Conservation (phyloP, 1,140 invertebrate genomes). For the Geopemphigus sp. region DNA sequence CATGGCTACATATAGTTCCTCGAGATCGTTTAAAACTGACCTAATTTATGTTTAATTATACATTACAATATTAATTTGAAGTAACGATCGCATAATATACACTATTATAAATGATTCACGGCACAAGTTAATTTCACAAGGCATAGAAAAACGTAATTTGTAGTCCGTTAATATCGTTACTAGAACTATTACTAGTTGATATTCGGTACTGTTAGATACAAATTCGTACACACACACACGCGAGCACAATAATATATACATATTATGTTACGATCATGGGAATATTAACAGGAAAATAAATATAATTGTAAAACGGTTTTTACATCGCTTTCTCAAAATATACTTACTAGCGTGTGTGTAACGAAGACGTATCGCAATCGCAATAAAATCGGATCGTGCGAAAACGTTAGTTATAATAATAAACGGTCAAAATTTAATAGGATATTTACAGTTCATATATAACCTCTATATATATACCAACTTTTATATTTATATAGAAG, state of each 20-base stretch:
- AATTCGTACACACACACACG: too few species aligned
- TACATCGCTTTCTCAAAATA: background rate
- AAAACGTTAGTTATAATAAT: background rate
- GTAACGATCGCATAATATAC: background rate
- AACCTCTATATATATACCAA: too few species aligned
- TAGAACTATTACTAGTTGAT: background rate
- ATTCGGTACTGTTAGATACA: background rate
- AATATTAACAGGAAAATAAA: background rate
- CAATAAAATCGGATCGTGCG: constrained; percentile 10
- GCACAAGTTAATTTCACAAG: background rate
- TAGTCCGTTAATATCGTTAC: background rate
- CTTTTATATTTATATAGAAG: too few species aligned
- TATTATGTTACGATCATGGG: background rate
- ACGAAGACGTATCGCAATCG: background rate
- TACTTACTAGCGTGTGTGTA: background rate
- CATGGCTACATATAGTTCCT: too few species aligned
- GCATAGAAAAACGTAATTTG: background rate
- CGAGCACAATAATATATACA: background rate
- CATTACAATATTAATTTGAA: background rate
- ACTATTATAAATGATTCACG: background rate
- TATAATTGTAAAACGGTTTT: background rate
- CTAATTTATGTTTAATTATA: background rate
- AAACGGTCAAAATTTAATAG: too few species aligned
- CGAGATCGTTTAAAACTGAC: background rate
- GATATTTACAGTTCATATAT: too few species aligned